Evolutionary conservation across 2,888 invertebrate species (phyloP).

Genomic region (Choreutis nemorana): DNA sequence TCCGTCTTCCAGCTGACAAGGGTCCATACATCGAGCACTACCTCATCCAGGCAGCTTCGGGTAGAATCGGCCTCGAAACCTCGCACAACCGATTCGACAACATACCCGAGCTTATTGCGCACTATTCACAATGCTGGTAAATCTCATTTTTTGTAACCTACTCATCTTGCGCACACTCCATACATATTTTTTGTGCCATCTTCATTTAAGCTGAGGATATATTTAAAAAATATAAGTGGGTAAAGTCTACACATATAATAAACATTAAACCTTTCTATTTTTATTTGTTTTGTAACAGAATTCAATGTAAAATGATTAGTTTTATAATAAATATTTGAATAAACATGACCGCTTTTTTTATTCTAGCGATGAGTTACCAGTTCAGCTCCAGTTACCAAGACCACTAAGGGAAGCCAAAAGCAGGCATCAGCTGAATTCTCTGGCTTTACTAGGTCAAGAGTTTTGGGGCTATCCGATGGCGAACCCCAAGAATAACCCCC

Average conservation of each 20-base stretch:
- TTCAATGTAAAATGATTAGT: no score
- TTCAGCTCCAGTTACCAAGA: conserved; percentile 85
- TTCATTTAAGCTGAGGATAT: no score
- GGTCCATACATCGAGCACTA: conserved; percentile 96
- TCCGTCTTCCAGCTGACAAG: conserved; percentile 85
- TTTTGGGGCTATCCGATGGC: conserved; percentile 86
- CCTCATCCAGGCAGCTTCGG: conserved; percentile 85
- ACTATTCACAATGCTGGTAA: conserved; percentile 92
- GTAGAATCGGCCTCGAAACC: conserved; percentile 88
- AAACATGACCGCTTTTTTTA: not conserved
- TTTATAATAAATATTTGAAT: conserved; percentile 1
- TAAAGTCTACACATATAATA: no score
- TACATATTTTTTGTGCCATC: no score
- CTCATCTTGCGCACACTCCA: not conserved
- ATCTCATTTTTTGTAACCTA: conserved; percentile 1
- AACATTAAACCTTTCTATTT: no score
- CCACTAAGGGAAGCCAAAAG: conserved; percentile 88
- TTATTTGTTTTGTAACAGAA: no score
- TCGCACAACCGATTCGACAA: conserved; percentile 93
- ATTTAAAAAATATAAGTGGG: no score
- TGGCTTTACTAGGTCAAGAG: conserved; percentile 89
- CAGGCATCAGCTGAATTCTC: conserved; percentile 87
- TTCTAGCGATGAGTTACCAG: conserved; percentile 90
- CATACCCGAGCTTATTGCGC: conserved; percentile 90
- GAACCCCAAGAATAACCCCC: conserved; percentile 68